phyloP scores from a whole-genome alignment of 2,113 vertebrate genomes.

The Trichomycterus rosablanca region DNA sequence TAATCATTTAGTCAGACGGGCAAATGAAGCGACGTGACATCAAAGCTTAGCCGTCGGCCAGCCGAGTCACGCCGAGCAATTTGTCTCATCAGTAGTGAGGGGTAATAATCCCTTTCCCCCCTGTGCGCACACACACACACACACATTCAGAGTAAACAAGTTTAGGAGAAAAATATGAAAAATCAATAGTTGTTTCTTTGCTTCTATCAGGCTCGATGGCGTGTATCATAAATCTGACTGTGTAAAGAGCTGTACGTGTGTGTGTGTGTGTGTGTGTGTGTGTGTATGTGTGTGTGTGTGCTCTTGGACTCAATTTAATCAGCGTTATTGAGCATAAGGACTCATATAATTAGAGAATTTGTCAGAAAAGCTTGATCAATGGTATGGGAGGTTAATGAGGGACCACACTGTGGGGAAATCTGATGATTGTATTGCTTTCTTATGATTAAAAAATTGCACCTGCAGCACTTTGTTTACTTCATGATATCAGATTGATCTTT shows the following conservation, averaged over 20 bases:
- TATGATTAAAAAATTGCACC: slow-evolving; percentile 17
- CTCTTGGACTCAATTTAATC: slow-evolving; percentile 35
- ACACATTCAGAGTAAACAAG: slow-evolving; percentile 74
- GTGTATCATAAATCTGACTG: slow-evolving; percentile 79
- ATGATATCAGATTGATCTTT: neutral
- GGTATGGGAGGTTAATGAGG: slow-evolving; percentile 42
- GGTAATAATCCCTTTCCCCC: slow-evolving; percentile 76
- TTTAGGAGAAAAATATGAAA: slow-evolving; percentile 86
- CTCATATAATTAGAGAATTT: slow-evolving; percentile 49
- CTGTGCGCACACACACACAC: slow-evolving; percentile 41
- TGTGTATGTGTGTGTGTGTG: slow-evolving; percentile 5
- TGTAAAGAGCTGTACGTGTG: slow-evolving; percentile 55
- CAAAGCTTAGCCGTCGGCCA: slow-evolving; percentile 83
- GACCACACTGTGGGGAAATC: slow-evolving; percentile 34
- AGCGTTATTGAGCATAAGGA: slow-evolving; percentile 50
- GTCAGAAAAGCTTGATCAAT: slow-evolving; percentile 45
- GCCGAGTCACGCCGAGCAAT: slow-evolving; percentile 81
- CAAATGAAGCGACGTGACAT: slow-evolving; percentile 88
- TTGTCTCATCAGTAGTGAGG: slow-evolving; percentile 81
- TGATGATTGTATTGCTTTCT: slow-evolving; percentile 40
- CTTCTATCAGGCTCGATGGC: slow-evolving; percentile 81
- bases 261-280: slow-evolving; percentile 7
- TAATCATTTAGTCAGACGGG: slow-evolving; percentile 93
- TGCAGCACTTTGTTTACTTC: neutral
- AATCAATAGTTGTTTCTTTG: slow-evolving; percentile 85